A percentile compares a stretch with the other conserved stretches of the same genome.
phyloP scores from a whole-genome alignment of 2,113 vertebrate species.

The Cardinalis cardinalis region DNA sequence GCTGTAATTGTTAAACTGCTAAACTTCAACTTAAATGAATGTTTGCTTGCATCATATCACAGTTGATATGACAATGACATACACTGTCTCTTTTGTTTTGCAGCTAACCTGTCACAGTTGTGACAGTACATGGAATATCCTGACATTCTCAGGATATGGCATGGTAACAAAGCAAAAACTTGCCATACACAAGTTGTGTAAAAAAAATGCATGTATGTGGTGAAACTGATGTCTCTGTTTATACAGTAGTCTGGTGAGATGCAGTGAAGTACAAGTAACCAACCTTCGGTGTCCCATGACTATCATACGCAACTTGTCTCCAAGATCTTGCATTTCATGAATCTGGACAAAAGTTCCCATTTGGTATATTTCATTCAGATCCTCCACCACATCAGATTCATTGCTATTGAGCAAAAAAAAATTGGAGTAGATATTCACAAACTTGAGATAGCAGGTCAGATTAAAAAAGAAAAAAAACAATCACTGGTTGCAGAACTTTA shows the following conservation, averaged over 20 bases:
- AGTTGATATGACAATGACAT: background rate
- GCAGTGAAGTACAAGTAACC: background rate
- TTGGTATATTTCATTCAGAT: conserved; percentile 86
- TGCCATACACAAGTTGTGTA: background rate
- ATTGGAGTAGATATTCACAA: background rate
- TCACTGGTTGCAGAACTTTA: background rate
- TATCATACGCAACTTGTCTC: conserved; percentile 96
- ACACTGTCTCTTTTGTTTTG: background rate
- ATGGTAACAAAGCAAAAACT: background rate
- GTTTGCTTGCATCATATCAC: background rate
- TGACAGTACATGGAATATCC: background rate
- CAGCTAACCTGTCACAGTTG: background rate
- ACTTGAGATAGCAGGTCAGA: background rate
- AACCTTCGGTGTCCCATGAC: conserved; percentile 96
- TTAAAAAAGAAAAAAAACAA: background rate
- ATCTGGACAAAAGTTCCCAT: conserved; percentile 97
- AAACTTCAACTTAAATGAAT: background rate
- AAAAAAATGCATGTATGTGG: rapidly evolving
- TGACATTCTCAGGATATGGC: rapidly evolving
- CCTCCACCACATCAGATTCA: conserved; percentile 90
- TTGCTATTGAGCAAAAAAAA: conserved; percentile 72
- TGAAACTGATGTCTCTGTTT: background rate
- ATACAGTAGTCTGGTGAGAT: background rate
- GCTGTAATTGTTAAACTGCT: background rate
- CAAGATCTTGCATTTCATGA: conserved; percentile 98